Evolutionary conservation across 2,113 vertebrate genomes (phyloP), one percentile per base, ranked within the genome.

Genomic region (Epinephelus lanceolatus): DNA sequence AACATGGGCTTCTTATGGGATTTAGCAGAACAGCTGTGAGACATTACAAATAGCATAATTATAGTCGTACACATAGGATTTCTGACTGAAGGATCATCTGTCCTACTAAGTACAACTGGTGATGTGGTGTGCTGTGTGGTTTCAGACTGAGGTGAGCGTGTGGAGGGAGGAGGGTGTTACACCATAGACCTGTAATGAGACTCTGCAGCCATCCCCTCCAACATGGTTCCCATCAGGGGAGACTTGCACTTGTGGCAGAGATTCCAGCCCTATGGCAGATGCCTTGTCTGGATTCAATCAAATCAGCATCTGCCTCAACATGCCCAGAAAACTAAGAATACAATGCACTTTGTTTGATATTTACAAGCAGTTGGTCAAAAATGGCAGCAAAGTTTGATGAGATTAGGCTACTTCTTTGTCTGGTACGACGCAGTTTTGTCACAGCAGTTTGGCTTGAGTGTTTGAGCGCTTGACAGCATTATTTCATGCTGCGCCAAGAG

Each of bases 231-330:
- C 89, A 95, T 95, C 94, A 94, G 77, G 59, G 30, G 53, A 88
- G 77, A 91, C 89, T 92, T 92, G 90, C 91, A 94, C 93, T 94
- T 94, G 92, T 93, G 92, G 93, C 92, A 91, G 75, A 93, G 93
- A 94, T 94, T 94, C 91, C 93, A 91, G 76, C 27, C 80, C 86
- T 88, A 78, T 74, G 93, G 90, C 91, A 78, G 93, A 91, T 82
- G 70, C 76, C 87, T 91, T 52, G 77, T 91, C 94, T 96, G 95
- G 91, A 85, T 92, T 91, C 78, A 92, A 95, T 95, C 93, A 91
- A 90, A 93, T 85, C 74, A 82, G 71, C 85, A 73, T 78, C 85
- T 89, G 81, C 90, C 87, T 71, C 66, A 45, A 71, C 86, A 65
- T 90, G 71, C 82, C 57, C 55, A 79, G 83, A 85, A 85, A 86